These are phyloP conservation scores for Caenorhabditis briggsae DNA, from an alignment of 1,140 invertebrate species.

Conservation along the genomic window DNA sequence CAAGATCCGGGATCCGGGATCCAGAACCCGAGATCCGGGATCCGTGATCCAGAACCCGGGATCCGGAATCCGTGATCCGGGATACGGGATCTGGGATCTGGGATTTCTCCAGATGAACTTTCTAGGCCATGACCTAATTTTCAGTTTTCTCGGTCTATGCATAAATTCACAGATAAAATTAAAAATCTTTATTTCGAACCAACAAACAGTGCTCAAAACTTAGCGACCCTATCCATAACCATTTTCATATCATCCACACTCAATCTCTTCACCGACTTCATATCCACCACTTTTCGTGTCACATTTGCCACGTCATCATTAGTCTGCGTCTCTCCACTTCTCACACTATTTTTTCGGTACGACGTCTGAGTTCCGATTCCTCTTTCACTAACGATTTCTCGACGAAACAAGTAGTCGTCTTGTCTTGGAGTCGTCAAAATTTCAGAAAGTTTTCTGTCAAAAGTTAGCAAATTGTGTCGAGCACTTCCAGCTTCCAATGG, in stretches of 20 bases:
- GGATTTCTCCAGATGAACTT: no score
- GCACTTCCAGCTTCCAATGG: slow-evolving; percentile 28
- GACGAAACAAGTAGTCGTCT: not conserved
- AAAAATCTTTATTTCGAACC: not conserved
- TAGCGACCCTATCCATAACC: not conserved
- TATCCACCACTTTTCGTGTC: not conserved
- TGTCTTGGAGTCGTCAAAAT: slow-evolving; percentile 7
- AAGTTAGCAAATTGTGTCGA: slow-evolving; percentile 11
- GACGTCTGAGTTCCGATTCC: not conserved
- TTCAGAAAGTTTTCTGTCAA: not conserved
- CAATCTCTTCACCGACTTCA: slow-evolving; percentile 20
- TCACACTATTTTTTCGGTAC: not conserved
- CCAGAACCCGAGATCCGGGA: no score
- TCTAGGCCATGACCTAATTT: no score
- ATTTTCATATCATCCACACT: slow-evolving; percentile 19
- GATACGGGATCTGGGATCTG: no score
- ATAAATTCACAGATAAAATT: no score
- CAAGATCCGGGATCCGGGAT: no score
- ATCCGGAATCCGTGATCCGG: no score
- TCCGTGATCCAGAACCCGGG: no score
- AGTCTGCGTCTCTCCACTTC: slow-evolving; percentile 39
- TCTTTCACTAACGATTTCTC: slow-evolving; percentile 8
- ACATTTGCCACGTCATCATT: not conserved
- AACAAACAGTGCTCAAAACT: not conserved
- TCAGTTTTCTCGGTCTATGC: no score